Evolutionary conservation across 1,140 invertebrate genomes (phyloP), one percentile per base, ranked within the genome.

Genomic region (Apolygus lucorum): DNA sequence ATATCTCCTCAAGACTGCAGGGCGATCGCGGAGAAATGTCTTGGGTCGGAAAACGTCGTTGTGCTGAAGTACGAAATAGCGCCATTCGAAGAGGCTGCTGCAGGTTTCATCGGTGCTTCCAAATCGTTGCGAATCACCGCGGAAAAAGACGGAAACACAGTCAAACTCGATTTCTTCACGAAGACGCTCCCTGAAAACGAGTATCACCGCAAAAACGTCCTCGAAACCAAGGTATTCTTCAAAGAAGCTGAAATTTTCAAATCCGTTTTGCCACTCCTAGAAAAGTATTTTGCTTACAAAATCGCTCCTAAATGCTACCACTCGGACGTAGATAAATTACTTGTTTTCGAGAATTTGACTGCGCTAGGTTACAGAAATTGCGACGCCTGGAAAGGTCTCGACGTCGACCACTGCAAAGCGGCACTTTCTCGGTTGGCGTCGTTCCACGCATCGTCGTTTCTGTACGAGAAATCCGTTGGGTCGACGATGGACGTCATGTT

Each of bases 191-290:
- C 63, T 21, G 63, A 64, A 0, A 8, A 25, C 25, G 24, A 4
- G 1, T 64, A 64, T 22, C 63, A 64, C 14, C 25, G 63, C 2
- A 17, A 28, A 26, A 64, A 64, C 63, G 28, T 64, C 22, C n/a
- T 26, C 24, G 24, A 4, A 2, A 26, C 28, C 22, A 17, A 26
- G 13, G 21, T 25, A 11, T 64, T 64, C 14, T 28, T 25, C 14
- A 2, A 28, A 4, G 63, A 64, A 13, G 8, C 22, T 24, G 65
- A 42, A 17, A 8, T 42, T 42, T 42, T 42, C 34, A 42, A 42
- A 17, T 42, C 34, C 4, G 17, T 42, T 42, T 42, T 4, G 4
- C 34, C 34, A 42, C 17, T 17, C 4, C 34, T 42, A 17, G 4
- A 4, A 17, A 42, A 42, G 17, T 42, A 42, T 42, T 42, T 42